These are phyloP conservation scores for Dascyllus trimaculatus DNA, from an alignment of 2,113 vertebrate species.

Conservation along the genomic window DNA sequence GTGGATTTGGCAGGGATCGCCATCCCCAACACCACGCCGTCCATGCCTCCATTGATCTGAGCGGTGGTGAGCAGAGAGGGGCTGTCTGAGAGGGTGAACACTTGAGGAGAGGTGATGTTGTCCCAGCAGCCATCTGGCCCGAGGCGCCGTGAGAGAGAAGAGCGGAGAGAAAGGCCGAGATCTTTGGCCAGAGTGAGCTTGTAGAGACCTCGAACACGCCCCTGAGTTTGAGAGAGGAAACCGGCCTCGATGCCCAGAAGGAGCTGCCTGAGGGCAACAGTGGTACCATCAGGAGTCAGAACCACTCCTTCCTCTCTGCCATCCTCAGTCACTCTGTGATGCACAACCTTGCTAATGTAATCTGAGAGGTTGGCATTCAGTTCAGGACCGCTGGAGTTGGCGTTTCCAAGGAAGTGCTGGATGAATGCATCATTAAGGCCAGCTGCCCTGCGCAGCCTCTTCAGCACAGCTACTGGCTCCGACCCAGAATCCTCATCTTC, in stretches of 20 bases:
- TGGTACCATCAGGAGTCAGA: constrained; percentile 89
- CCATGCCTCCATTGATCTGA: constrained; percentile 89
- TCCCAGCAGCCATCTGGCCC: constrained; percentile 91
- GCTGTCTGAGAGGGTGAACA: constrained; percentile 82
- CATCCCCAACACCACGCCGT: constrained; percentile 86
- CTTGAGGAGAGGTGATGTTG: constrained; percentile 72
- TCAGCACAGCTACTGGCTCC: constrained; percentile 38
- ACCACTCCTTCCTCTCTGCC: constrained; percentile 83
- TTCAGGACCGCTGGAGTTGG: not conserved
- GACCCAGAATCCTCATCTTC: constrained; percentile 61
- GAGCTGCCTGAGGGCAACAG: constrained; percentile 85
- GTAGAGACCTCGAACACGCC: constrained; percentile 52
- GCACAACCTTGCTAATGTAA: constrained; percentile 66
- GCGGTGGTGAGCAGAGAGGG: constrained; percentile 78
- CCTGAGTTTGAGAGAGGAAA: constrained; percentile 46
- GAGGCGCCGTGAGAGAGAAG: constrained; percentile 10
- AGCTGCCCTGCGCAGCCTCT: constrained; percentile 56
- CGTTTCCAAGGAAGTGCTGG: constrained; percentile 61
- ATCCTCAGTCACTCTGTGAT: constrained; percentile 11
- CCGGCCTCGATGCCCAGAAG: constrained; percentile 86
- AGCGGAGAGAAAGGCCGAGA: constrained; percentile 73
- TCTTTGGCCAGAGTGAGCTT: constrained; percentile 80
- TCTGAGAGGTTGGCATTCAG: constrained; percentile 52
- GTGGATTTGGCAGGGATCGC: constrained; percentile 54
- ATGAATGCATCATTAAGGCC: constrained; percentile 53